Percentiles rank a stretch among this genome's conserved stretches.
These are phyloP conservation scores for Phaethon lepturus DNA, from an alignment of 2,113 vertebrate genomes.

Conservation along the genomic window DNA sequence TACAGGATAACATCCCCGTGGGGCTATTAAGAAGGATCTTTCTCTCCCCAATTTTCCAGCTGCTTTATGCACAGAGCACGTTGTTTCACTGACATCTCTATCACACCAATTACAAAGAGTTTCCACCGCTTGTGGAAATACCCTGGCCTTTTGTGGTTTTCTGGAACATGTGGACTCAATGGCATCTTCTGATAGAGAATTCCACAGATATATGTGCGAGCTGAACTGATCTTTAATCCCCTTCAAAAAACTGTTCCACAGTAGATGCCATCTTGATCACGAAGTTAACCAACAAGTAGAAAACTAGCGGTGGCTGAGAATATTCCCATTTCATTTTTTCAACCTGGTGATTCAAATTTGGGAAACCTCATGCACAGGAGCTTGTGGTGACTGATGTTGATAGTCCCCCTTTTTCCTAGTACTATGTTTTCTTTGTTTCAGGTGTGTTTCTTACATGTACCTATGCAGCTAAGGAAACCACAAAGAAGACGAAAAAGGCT, in stretches of 20 bases:
- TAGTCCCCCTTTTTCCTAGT: background rate
- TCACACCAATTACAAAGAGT: background rate
- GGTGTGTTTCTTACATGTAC: conserved; percentile 81
- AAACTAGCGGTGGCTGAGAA: background rate
- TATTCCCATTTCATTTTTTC: background rate
- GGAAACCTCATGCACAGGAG: background rate
- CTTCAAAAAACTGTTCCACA: background rate
- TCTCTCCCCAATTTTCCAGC: background rate
- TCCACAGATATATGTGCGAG: background rate
- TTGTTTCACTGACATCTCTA: background rate
- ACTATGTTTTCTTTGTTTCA: conserved; percentile 65
- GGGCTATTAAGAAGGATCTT: background rate
- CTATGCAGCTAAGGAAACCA: conserved; percentile 81
- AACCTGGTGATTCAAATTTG: background rate
- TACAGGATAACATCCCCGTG: background rate
- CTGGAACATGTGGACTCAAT: background rate
- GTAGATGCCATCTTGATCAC: background rate
- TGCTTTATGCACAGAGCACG: background rate
- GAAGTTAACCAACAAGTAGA: background rate
- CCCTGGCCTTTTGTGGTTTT: background rate
- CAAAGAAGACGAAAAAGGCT: conserved; percentile 87
- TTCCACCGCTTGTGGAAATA: background rate
- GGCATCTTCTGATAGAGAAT: background rate
- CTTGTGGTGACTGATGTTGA: background rate
- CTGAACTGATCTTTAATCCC: background rate